phyloP scores from a whole-genome alignment of 2,888 invertebrate species.

The Seira musarum region DNA sequence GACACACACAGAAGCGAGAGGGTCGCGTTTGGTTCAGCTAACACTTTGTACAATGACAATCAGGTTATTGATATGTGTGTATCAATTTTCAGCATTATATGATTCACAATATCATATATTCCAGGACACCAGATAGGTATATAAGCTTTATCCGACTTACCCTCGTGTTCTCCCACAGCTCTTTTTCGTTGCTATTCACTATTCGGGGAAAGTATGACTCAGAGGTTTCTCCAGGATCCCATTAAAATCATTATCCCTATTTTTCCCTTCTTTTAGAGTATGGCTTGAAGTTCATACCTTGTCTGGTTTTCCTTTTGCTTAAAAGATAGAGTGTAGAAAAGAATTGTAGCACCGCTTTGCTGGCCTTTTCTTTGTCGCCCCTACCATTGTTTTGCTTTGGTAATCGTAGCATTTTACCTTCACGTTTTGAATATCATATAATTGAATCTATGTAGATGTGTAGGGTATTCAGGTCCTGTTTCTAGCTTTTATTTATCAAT shows the following conservation, averaged over 20 bases:
- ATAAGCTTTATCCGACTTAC: neutral
- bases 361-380: neutral
- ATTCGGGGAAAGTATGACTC: conserved; percentile 39
- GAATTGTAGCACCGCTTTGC: neutral
- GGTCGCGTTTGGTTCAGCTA: too few species aligned
- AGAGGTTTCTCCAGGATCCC: conserved; percentile 39
- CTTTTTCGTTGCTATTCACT: neutral
- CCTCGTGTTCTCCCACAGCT: neutral
- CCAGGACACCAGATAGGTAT: too few species aligned
- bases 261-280: conserved; percentile 8
- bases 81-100: conserved; percentile 10
- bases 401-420: conserved; percentile 19
- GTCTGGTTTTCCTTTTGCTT: too few species aligned
- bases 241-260: conserved; percentile 35
- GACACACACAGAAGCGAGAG: conserved; percentile 11
- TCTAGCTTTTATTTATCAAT: too few species aligned
- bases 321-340: neutral
- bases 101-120: conserved; percentile 1
- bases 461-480: too few species aligned
- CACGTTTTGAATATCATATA: too few species aligned
- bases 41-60: conserved; percentile 4
- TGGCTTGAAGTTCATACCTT: too few species aligned
- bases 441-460: too few species aligned
- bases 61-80: conserved; percentile 25
- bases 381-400: conserved; percentile 2